Evolutionary conservation across 2,113 vertebrate species (phyloP), one percentile per base, ranked within the genome.

Genomic region (Laticauda colubrina): DNA sequence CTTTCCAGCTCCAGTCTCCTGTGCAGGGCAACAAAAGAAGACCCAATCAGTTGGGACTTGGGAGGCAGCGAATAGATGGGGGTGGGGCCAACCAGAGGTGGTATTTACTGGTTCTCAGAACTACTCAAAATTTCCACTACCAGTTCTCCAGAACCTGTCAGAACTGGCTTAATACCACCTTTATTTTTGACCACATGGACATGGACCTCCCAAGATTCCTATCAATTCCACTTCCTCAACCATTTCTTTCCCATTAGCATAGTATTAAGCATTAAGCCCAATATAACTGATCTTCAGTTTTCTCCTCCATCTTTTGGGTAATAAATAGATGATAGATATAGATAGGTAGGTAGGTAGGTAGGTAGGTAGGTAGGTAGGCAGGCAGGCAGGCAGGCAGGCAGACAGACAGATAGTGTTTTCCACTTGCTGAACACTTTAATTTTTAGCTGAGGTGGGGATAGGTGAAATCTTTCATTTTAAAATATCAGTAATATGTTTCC

Each of bases 331-430:
- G 48, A 48, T 48, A 4, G 48, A 48, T 48, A 39, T 39, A 39
- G 45, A 45, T 45, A 8, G 48, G 5, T 48, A 1, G 45, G 45
- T 48, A 6, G 45, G 3, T 5, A 1, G 45, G 3, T 7, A 8
- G 48, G 1, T 7, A 8, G 48, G 1, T 7, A 1, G 48, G 1
- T 7, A 48, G 48, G 1, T 7, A 8, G 48, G 1, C 9, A 51
- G 48, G 0, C 9, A 51, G 48, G 1, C 9, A 51, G 48, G 1
- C 9, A 51, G 48, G 1, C 9, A 51, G 48, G 0, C 9, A 51
- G 48, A 2, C 12, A 53, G 9, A 53, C 12, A 53, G 9, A 12
- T 53, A 11, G 18, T 34, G 15, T 20, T 34, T 81, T 39, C 69
- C 69, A 81, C 69, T 81, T 39, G 69, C 18, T 81, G 69, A 39